Evolutionary conservation across 2,797 vertebrate genomes (phyloP).

Genomic region (Sciurus carolinensis): DNA sequence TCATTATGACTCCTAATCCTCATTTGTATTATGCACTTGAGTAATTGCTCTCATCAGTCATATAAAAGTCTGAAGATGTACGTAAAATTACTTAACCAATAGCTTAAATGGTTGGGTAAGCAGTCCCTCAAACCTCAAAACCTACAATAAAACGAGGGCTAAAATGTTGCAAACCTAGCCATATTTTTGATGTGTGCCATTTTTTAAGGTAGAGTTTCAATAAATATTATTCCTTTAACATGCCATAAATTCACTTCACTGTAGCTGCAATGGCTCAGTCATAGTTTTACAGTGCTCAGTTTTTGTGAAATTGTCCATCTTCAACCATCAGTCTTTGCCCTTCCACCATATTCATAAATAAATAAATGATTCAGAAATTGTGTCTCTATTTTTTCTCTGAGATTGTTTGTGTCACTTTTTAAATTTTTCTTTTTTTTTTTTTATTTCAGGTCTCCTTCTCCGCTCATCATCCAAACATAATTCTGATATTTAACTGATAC

Average conservation of each 20-base stretch:
- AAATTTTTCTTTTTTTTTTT: background rate
- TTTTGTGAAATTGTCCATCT: slow-evolving; percentile 61
- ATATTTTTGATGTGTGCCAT: slow-evolving; percentile 60
- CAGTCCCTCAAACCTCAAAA: slow-evolving; percentile 50
- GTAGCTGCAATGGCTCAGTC: slow-evolving; percentile 41
- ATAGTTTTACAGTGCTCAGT: slow-evolving; percentile 34
- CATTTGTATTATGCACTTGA: slow-evolving; percentile 33
- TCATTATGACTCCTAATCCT: background rate
- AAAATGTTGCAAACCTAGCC: slow-evolving; percentile 41
- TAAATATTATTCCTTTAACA: slow-evolving; percentile 69
- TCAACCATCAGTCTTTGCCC: slow-evolving; percentile 30
- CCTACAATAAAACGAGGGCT: slow-evolving; percentile 37
- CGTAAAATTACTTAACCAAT: slow-evolving; percentile 56
- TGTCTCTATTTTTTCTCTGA: background rate
- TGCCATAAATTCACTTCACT: slow-evolving; percentile 65
- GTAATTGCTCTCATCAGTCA: slow-evolving; percentile 49
- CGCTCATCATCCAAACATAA: background rate
- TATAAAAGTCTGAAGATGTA: slow-evolving; percentile 50
- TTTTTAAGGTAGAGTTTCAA: slow-evolving; percentile 66
- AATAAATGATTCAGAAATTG: slow-evolving; percentile 27
- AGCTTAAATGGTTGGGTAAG: slow-evolving; percentile 66
- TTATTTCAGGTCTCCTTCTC: background rate
- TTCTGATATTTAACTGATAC: background rate
- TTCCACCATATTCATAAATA: slow-evolving; percentile 48
- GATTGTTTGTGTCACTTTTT: background rate